Base-by-base conservation (phyloP, 2,888 invertebrate genomes). In the Physocephala rufipes region DNA sequence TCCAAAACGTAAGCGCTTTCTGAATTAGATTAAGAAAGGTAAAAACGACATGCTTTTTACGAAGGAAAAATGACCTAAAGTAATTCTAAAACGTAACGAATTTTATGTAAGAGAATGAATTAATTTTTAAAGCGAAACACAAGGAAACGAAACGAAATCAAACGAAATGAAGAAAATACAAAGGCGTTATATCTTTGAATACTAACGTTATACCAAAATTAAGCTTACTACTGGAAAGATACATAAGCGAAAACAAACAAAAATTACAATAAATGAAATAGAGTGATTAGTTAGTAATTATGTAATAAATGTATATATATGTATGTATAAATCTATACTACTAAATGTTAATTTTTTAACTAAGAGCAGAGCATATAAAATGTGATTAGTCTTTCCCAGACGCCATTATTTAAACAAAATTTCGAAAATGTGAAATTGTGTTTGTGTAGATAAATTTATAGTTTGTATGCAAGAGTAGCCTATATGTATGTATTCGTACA, bases 321-420 rank as follows among this genome's bases (percentile, higher is more conserved):
- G 65, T 30, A 30, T 53, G 30, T n/a, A n/a, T 66, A 66, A 53
- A 15, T 30, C 19, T 21, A 45, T 36, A 63, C 45, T 63, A 16
- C 30, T 43, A 47, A 63, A 63, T 47, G 45, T 24, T 47, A 26
- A 21, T 49, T 26, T 24, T 16, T 63, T 71, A 61, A 59, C 30
- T 70, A 69, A 45, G 68, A 71, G 70, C 72, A 61, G 55, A 67
- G 59, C 59, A 72, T 74, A 75, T 73, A 74, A 79, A 79, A 82
- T 84, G 86, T 85, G 86, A 82, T 86, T 84, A 86, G 86, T 86
- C 86, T 86, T 86, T 86, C 86, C 86, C 84, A 82, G 80, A 86
- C 85, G 86, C 85, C 86, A 83, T 84, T 77, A n/a, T n/a, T n/a
- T n/a, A 76, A 76, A 77, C 77, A 74, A 76, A 65, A 61, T 28